A percentile compares a stretch with the other conserved stretches of the same genome.
Conservation (phyloP, 2,888 invertebrate genomes). For the Tachystola acroxantha region DNA sequence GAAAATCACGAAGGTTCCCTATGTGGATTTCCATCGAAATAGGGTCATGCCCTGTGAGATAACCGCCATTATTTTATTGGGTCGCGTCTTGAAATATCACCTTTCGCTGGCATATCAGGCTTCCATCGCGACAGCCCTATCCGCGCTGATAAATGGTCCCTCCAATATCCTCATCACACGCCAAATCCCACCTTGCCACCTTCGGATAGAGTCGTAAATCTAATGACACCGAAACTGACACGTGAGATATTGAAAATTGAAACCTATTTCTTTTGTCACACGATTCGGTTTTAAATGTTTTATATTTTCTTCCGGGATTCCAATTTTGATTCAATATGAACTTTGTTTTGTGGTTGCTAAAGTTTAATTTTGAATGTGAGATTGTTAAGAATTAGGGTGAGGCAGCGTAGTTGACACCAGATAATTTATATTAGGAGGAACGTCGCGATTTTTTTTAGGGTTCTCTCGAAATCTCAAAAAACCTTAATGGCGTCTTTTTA, state of each 20-base stretch:
- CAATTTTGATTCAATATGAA: conserved; percentile 4
- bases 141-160: conserved; percentile 52
- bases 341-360: conserved; percentile 12
- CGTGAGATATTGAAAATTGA: conserved; percentile 3
- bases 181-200: conserved; percentile 16
- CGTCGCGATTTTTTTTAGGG: conserved; percentile 1
- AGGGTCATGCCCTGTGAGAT: conserved; percentile 2
- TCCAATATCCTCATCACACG: conserved; percentile 11
- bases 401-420: conserved; percentile 37
- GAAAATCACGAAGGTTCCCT: too few species aligned
- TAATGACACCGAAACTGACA: neutral
- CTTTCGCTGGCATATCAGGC: conserved; percentile 19
- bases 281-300: neutral
- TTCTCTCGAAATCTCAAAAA: neutral
- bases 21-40: neutral
- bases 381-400: conserved; percentile 21
- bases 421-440: conserved; percentile 47
- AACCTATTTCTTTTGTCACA: neutral
- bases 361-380: conserved; percentile 17
- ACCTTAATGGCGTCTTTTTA: neutral
- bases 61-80: conserved; percentile 12
- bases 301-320: neutral
- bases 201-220: conserved; percentile 2
- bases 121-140: conserved; percentile 24
- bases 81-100: conserved; percentile 26